Evolutionary conservation across 2,113 vertebrate genomes (phyloP).

Genomic region (Nycticryphes semicollaris): DNA sequence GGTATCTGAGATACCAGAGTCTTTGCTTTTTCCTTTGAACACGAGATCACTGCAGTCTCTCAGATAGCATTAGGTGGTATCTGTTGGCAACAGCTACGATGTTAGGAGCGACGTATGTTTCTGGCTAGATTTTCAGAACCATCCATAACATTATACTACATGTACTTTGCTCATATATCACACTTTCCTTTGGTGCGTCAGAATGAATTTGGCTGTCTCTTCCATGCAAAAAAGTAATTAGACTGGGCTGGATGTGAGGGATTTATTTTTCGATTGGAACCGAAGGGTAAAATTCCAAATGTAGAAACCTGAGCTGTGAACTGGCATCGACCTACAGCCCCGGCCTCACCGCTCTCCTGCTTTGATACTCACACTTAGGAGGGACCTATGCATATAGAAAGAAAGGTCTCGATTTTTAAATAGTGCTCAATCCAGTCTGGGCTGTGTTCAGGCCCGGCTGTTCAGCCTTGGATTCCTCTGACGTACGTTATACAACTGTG

Average conservation of each 20-base stretch:
- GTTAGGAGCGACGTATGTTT: conserved; percentile 14
- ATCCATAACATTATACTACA: not conserved
- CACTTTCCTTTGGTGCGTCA: conserved; percentile 19
- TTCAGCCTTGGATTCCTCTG: not conserved
- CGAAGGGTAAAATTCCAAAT: not conserved
- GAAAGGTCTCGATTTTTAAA: not conserved
- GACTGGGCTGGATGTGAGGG: not conserved
- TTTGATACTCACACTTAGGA: not conserved
- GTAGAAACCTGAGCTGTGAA: not conserved
- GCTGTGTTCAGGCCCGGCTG: not conserved
- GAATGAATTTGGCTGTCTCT: conserved; percentile 20
- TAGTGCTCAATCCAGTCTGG: not conserved
- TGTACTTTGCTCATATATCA: conserved; percentile 7
- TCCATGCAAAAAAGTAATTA: conserved; percentile 26
- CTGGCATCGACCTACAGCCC: not conserved
- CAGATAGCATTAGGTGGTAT: conserved; percentile 33
- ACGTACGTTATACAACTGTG: rapidly evolving
- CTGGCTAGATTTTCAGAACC: conserved; percentile 32
- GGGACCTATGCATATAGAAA: rapidly evolving
- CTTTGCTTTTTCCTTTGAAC: conserved; percentile 1
- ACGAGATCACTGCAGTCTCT: not conserved
- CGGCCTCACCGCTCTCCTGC: rapidly evolving
- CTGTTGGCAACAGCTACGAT: conserved; percentile 31
- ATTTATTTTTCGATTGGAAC: conserved; percentile 34
- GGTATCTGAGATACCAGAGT: not conserved